Conservation (phyloP, 2,888 invertebrate species). For the Rotaria magnacalcarata region DNA sequence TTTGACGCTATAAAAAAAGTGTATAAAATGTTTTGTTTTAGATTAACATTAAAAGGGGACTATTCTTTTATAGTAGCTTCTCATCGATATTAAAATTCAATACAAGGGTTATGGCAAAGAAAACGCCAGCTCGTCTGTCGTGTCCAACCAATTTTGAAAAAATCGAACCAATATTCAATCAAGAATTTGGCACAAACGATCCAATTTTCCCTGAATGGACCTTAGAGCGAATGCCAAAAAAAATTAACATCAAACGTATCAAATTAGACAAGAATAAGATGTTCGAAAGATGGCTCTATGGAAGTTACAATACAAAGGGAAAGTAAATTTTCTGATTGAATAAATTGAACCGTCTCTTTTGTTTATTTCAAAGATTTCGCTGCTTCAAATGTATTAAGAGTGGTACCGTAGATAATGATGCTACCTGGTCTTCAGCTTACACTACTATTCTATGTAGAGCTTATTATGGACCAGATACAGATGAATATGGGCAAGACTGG, state of each 20-base stretch:
- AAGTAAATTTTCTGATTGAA: background rate
- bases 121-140: background rate
- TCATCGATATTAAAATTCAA: background rate
- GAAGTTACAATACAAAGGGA: background rate
- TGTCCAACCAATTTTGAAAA: background rate
- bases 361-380: background rate
- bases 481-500: background rate
- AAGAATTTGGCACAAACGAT: background rate
- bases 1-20: no score
- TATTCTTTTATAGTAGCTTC: no score
- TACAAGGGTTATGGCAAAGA: background rate
- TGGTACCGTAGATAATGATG: background rate
- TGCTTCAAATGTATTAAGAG: background rate
- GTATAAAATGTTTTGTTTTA: no score
- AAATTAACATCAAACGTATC: background rate
- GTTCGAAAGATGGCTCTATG: background rate
- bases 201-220: background rate
- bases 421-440: background rate
- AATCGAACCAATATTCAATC: background rate
- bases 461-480: background rate
- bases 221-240: background rate
- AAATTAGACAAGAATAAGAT: background rate
- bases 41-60: no score
- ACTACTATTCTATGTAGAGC: background rate
- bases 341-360: background rate